A percentile compares a stretch with the other conserved stretches of the same genome.
phyloP scores from a whole-genome alignment of 2,113 vertebrate genomes.

The Gopherus flavomarginatus region DNA sequence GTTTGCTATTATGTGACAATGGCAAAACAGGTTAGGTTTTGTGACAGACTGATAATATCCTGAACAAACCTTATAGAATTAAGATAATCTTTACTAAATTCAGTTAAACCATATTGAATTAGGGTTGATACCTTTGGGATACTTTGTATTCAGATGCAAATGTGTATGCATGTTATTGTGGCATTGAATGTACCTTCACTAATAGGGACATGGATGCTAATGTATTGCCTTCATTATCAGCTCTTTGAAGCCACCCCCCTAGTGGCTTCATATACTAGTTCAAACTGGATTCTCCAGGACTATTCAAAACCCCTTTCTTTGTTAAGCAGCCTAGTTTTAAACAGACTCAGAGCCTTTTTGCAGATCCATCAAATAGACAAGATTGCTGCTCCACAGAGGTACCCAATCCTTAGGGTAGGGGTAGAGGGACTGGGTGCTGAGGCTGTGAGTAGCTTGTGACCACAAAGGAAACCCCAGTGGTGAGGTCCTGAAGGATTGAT shows the following conservation, averaged over 20 bases:
- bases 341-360: not conserved
- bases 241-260: too few species aligned
- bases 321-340: not conserved
- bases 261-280: not conserved
- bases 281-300: not conserved
- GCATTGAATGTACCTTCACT: not conserved
- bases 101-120: not conserved
- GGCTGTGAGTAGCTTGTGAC: not conserved
- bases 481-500: not conserved
- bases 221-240: not conserved
- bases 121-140: not conserved
- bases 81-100: not conserved
- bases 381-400: not conserved
- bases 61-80: not conserved
- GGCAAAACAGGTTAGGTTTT: not conserved
- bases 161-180: not conserved
- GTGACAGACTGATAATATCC: not conserved
- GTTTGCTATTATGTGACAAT: not conserved
- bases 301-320: too few species aligned
- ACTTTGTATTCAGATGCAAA: not conserved
- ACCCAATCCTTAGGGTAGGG: not conserved
- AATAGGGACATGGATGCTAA: not conserved
- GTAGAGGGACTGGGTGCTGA: not conserved
- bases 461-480: not conserved
- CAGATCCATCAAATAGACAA: not conserved